Percentiles rank a stretch among this genome's conserved stretches.
phyloP scores from a whole-genome alignment of 2,888 invertebrate genomes.

The Danaus chrysippus region DNA sequence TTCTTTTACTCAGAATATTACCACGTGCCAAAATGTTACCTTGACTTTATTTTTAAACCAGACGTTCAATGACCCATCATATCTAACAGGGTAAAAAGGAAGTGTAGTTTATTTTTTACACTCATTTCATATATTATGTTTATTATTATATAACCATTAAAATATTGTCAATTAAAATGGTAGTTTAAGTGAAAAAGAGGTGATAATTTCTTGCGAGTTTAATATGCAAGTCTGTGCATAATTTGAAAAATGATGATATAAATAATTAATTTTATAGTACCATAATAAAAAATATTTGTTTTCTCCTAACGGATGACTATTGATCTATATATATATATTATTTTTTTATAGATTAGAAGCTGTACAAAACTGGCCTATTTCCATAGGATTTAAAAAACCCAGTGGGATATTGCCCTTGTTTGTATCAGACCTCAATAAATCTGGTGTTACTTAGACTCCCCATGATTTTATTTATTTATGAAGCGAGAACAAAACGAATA shows the following conservation, averaged over 20 bases:
- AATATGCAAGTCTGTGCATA: too few species aligned
- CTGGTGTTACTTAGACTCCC: slow-evolving; percentile 54
- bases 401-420: slow-evolving; percentile 62
- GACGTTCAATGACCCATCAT: background rate
- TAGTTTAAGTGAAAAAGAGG: too few species aligned
- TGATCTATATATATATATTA: background rate
- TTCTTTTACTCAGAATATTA: slow-evolving; percentile 44
- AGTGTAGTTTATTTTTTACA: too few species aligned
- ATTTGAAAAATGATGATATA: too few species aligned
- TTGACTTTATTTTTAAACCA: slow-evolving; percentile 21
- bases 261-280: too few species aligned
- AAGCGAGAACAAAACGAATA: slow-evolving; percentile 47
- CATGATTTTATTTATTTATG: slow-evolving; percentile 62
- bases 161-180: too few species aligned
- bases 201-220: too few species aligned
- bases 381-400: slow-evolving; percentile 42
- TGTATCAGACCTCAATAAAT: slow-evolving; percentile 65
- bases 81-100: background rate
- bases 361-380: slow-evolving; percentile 48
- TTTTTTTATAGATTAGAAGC: background rate
- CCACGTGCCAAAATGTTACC: slow-evolving; percentile 60
- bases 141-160: too few species aligned
- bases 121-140: too few species aligned
- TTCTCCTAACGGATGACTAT: background rate
- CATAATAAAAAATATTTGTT: too few species aligned